A percentile compares a stretch with the other conserved stretches of the same genome.
phyloP scores from a whole-genome alignment of 2,888 invertebrate genomes.

The Brenthis ino region DNA sequence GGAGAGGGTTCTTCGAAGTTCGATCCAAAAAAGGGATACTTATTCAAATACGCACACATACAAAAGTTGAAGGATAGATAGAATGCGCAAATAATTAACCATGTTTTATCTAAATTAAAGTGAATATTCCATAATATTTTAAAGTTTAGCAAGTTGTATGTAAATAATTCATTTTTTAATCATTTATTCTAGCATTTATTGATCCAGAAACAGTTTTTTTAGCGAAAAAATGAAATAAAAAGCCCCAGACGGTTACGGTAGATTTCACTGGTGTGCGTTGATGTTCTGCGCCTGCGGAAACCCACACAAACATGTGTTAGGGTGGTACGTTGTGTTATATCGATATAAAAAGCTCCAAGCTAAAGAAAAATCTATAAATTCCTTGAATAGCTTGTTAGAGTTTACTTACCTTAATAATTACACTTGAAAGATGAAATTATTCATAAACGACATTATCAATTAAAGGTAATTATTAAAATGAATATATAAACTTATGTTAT shows the following conservation, averaged over 20 bases:
- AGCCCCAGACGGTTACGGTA: slow-evolving; percentile 38
- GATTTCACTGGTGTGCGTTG: slow-evolving; percentile 22
- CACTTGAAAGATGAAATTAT: no score
- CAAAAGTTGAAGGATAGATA: background rate
- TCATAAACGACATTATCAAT: no score
- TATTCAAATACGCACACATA: slow-evolving; percentile 18
- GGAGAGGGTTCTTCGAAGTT: background rate
- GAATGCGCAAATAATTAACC: background rate
- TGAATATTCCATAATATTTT: background rate
- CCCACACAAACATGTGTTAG: slow-evolving; percentile 22
- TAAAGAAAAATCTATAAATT: background rate
- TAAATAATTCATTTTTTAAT: background rate
- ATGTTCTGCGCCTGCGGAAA: slow-evolving; percentile 23
- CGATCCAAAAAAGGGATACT: slow-evolving; percentile 20
- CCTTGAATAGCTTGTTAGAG: no score
- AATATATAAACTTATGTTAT: no score
- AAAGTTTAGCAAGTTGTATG: background rate
- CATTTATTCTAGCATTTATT: background rate
- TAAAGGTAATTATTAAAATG: no score
- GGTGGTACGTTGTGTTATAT: slow-evolving; percentile 4
- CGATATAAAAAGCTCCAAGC: background rate
- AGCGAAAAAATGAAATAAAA: slow-evolving; percentile 29
- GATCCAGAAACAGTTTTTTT: slow-evolving; percentile 14
- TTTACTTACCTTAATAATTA: no score
- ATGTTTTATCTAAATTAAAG: slow-evolving; percentile 4